phyloP scores from a whole-genome alignment of 2,113 vertebrate species.

The Anas platyrhynchos region DNA sequence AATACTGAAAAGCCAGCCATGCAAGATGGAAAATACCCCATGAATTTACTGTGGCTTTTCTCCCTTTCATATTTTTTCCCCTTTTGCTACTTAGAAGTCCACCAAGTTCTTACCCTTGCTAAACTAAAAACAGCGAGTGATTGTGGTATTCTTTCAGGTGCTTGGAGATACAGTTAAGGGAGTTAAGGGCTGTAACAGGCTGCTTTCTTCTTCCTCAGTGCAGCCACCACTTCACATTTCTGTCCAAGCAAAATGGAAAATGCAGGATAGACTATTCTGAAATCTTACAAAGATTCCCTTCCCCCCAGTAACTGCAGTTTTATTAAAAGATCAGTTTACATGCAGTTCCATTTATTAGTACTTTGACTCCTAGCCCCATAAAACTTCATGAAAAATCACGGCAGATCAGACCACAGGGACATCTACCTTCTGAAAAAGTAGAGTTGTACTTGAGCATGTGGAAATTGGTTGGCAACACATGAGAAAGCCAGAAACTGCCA shows the following conservation, averaged over 20 bases:
- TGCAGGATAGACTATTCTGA: background rate
- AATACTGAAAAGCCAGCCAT: background rate
- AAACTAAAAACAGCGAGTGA: slow-evolving; percentile 6
- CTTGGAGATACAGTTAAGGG: background rate
- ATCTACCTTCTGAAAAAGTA: background rate
- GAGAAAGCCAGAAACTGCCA: slow-evolving; percentile 1
- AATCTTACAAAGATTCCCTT: background rate
- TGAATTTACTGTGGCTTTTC: slow-evolving; percentile 19
- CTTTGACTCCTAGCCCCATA: slow-evolving; percentile 2
- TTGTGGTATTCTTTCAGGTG: slow-evolving; percentile 45
- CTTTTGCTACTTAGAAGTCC: background rate
- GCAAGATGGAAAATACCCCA: slow-evolving; percentile 32
- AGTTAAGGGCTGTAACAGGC: background rate
- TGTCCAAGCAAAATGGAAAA: slow-evolving; percentile 56
- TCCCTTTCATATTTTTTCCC: background rate
- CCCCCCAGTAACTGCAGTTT: slow-evolving; percentile 5
- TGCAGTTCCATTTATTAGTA: background rate
- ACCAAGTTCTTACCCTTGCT: background rate
- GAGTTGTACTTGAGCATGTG: background rate
- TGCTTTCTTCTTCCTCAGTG: slow-evolving; percentile 3
- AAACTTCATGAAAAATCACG: background rate
- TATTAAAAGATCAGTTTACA: slow-evolving; percentile 56
- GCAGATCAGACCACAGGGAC: background rate
- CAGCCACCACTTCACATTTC: slow-evolving; percentile 2
- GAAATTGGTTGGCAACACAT: background rate